Base-by-base conservation (phyloP, 2,113 vertebrate species). In the Eurystomus gularis region DNA sequence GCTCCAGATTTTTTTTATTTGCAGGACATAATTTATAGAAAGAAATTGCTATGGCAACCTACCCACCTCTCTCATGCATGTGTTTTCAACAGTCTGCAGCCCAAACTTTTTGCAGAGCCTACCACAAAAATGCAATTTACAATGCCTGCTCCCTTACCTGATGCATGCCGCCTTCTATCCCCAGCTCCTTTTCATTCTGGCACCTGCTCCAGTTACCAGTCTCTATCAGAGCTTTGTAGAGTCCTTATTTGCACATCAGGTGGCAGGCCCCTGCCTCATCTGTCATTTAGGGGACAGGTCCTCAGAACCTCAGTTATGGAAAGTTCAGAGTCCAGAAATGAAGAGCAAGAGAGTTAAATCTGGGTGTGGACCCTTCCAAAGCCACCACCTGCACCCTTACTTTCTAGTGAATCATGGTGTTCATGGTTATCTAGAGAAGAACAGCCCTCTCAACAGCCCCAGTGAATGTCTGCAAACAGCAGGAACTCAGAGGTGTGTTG, bases 361-460 rank as follows among this genome's bases (percentile, higher is more conserved):
- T 69, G 20, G 13, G 23, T 60, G 52, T 46, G 46, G 13, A 40
- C 46, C 68, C 33, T 52, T 46, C 55, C 24, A 13, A 70, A 90
- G 20, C n/a, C 29, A 61, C 18, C 46, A 66, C 21, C 14, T 24
- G 39, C 46, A 52, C 9, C 33, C 25, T 40, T 3, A 0, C 17
- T 35, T 55, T 83, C 55, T 21, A 13, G 12, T 18, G 29, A 26
- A 61, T 62, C 13, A 4, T 35, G 25, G 28, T 66, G 39, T 14
- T 44, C 35, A 23, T 12, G 20, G 33, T 14, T 44, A 29, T 19
- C 3, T 1, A 13, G 4, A 66, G 51, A 61, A 84, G 28, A 76
- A 25, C 3, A 77, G 29, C 8, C 14, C 10, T 65, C 31, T 65
- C 16, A 55, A 7, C 0, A 1, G 10, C 7, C 29, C 7, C 28